These are phyloP conservation scores for Cenopis cana DNA, from an alignment of 2,888 invertebrate species.

Conservation along the genomic window DNA sequence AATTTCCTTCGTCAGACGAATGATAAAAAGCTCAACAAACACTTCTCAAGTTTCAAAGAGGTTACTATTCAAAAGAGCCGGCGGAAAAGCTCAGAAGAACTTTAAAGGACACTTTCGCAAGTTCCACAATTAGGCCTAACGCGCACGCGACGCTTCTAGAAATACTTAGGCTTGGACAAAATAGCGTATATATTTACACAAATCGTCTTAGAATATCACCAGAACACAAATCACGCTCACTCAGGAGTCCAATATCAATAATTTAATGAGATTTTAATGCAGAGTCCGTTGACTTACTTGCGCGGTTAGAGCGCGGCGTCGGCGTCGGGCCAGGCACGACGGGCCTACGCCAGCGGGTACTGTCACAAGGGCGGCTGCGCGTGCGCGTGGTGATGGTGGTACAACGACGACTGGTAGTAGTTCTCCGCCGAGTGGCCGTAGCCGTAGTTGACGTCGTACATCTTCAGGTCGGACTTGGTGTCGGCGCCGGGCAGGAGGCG, in stretches of 20 bases:
- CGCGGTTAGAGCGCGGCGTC: slow-evolving; percentile 43
- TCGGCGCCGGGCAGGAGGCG: slow-evolving; percentile 94
- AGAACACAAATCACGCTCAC: slow-evolving; percentile 81
- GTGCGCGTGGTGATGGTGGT: slow-evolving; percentile 87
- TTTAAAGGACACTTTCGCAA: slow-evolving; percentile 76
- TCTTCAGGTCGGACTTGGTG: slow-evolving; percentile 95
- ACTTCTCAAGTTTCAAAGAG: neutral
- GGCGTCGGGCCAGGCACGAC: slow-evolving; percentile 39
- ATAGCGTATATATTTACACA: slow-evolving; percentile 77
- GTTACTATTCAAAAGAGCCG: slow-evolving; percentile 56
- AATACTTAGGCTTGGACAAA: slow-evolving; percentile 55
- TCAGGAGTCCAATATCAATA: slow-evolving; percentile 76
- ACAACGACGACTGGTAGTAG: slow-evolving; percentile 93
- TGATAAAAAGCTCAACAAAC: slow-evolving; percentile 29
- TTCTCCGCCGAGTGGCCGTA: slow-evolving; percentile 88
- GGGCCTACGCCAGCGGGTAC: slow-evolving; percentile 93
- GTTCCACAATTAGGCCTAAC: slow-evolving; percentile 75
- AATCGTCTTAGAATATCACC: slow-evolving; percentile 68
- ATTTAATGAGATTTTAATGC: slow-evolving; percentile 65
- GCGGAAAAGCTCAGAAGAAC: slow-evolving; percentile 65
- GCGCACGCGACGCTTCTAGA: slow-evolving; percentile 71
- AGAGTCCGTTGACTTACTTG: slow-evolving; percentile 47
- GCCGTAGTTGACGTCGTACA: slow-evolving; percentile 92
- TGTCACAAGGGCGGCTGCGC: slow-evolving; percentile 96
- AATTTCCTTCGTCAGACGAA: slow-evolving; percentile 61